A percentile compares a stretch with the other conserved stretches of the same genome.
phyloP scores from a whole-genome alignment of 2,113 vertebrate genomes.

The Apodemus sylvaticus region DNA sequence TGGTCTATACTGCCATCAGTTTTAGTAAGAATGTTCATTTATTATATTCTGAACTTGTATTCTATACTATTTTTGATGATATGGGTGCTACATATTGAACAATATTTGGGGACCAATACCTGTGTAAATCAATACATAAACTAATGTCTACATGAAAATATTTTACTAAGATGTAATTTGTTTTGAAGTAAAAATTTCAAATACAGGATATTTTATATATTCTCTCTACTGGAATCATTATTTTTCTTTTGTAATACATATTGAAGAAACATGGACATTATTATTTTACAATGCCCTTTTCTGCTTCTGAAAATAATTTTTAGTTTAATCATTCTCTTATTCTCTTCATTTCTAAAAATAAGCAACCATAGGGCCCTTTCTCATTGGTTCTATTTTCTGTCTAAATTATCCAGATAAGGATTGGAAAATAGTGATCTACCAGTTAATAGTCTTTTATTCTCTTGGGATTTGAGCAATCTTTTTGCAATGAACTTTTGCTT shows the following conservation, averaged over 20 bases:
- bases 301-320: constrained; percentile 38
- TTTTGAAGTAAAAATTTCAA: not conserved
- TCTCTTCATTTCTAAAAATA: constrained; percentile 65
- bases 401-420: constrained; percentile 71
- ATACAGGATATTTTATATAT: not conserved
- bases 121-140: not conserved
- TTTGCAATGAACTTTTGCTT: constrained; percentile 55
- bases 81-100: not conserved
- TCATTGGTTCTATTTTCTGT: constrained; percentile 50
- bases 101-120: not conserved
- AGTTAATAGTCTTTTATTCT: constrained; percentile 44
- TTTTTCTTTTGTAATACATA: not conserved
- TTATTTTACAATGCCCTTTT: constrained; percentile 21
- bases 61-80: not conserved
- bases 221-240: not conserved
- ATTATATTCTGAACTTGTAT: not conserved
- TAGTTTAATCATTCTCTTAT: constrained; percentile 41
- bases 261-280: constrained; percentile 19
- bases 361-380: constrained; percentile 22
- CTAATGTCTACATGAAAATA: not conserved
- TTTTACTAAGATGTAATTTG: not conserved
- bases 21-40: not conserved
- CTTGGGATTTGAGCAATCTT: constrained; percentile 60
- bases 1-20: not conserved
- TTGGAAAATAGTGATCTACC: constrained; percentile 62